Base-by-base conservation (phyloP, 1,140 invertebrate species). In the Lasioglossum albipes region DNA sequence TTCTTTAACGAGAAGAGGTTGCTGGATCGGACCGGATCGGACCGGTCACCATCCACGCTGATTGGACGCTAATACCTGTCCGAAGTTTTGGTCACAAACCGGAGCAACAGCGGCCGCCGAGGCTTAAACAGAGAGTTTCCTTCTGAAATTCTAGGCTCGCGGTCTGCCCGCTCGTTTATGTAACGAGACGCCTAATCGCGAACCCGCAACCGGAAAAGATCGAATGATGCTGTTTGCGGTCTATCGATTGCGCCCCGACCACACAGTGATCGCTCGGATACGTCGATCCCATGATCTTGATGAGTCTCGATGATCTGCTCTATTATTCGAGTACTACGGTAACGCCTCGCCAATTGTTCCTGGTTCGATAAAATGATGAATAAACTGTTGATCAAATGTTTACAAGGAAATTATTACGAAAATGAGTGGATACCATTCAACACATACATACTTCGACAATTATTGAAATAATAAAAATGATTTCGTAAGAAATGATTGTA, bases 1-100 rank as follows among this genome's bases (percentile, higher is more conserved):
- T 52, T 76, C 41, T 84, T 73, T 72, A 84, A 85, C 77, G 52
- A 71, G 69, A 73, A 54, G 77, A 79, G 62, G 45, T 71, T 73
- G 45, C 66, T 27, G 49, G 45, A 65, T 18, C 75, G 52, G 49
- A 41, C 7, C n/a, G 59, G 61, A 75, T 49, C 73, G 69, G 67
- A 59, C 57, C 7, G 49, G 59, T 70, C 59, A 62, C 64, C 42
- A 20, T 73, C 59, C 79, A 18, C 64, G 61, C n/a, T 62, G 70
- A 64, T 84, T 61, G 62, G 59, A 80, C 72, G 67, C 54, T 64
- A 22, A 70, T 83, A 64, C 66, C 52, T 59, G 72, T 16, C 20
- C 41, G 59, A 57, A n/a, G n/a, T 76, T 80, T 85, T 64, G 45
- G 54, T 84, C 49, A 20, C 45, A 6, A 61, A 73, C 41, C 20